Conservation (phyloP, 1,140 invertebrate genomes). For the Neotoxoptera formosana region DNA sequence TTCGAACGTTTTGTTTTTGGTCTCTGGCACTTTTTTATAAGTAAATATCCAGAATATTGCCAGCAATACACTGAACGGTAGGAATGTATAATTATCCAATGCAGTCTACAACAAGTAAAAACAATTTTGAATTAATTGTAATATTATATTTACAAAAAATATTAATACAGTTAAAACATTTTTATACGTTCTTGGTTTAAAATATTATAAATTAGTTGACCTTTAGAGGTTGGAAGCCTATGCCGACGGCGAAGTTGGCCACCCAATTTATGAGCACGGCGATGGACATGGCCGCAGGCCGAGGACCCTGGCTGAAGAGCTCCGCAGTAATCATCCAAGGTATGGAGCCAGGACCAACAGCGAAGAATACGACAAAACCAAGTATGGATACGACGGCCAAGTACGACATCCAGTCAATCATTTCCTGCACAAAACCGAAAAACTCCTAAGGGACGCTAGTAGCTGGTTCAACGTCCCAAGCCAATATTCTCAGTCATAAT, state of each 20-base stretch:
- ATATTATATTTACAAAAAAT: not conserved
- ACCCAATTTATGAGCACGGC: constrained; percentile 98
- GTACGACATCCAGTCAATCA: constrained; percentile 97
- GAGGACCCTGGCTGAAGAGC: constrained; percentile 94
- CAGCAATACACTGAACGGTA: constrained; percentile 95
- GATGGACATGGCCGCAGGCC: constrained; percentile 97
- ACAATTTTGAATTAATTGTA: not conserved
- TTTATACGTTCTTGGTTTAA: not conserved
- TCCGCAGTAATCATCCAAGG: constrained; percentile 99
- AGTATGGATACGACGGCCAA: constrained; percentile 92
- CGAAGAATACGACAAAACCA: constrained; percentile 96
- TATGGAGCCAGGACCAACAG: constrained; percentile 94
- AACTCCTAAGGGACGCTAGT: constrained; percentile 79
- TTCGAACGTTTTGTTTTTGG: constrained; percentile 98
- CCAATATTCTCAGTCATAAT: constrained; percentile 50
- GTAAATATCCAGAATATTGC: constrained; percentile 97
- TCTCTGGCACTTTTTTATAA: constrained; percentile 97
- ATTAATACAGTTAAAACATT: not conserved
- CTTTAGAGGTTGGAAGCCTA: constrained; percentile 93
- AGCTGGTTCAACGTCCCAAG: constrained; percentile 23
- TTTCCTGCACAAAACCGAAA: constrained; percentile 95
- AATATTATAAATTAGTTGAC: constrained; percentile 65
- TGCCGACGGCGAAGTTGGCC: constrained; percentile 96
- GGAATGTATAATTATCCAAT: constrained; percentile 94
- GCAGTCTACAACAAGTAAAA: constrained; percentile 72